These are phyloP conservation scores for Drosophila nannoptera DNA, from an alignment of 1,140 invertebrate genomes.

Conservation along the genomic window DNA sequence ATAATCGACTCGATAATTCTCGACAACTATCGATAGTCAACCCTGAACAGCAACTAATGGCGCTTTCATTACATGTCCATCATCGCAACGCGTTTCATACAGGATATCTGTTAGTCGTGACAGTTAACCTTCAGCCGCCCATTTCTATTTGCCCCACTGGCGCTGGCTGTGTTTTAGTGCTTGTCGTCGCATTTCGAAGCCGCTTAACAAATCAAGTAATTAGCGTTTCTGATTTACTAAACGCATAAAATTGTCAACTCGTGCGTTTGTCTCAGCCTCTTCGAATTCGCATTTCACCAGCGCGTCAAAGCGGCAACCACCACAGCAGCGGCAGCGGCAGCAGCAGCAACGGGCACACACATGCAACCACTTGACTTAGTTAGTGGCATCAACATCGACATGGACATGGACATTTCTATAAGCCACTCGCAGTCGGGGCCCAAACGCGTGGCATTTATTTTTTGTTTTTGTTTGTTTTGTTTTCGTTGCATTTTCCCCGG, in stretches of 20 bases:
- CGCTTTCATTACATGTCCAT: too few species aligned
- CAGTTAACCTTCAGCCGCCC: not conserved
- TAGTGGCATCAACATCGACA: slow-evolving; percentile 33
- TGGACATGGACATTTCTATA: slow-evolving; percentile 47
- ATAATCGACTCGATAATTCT: too few species aligned
- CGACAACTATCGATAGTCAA: too few species aligned
- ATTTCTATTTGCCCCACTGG: not conserved
- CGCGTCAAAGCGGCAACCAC: slow-evolving; percentile 19
- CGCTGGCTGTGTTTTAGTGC: slow-evolving; percentile 21
- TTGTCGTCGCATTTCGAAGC: slow-evolving; percentile 58
- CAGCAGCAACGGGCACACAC: slow-evolving; percentile 6
- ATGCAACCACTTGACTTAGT: slow-evolving; percentile 49
- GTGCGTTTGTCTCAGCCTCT: slow-evolving; percentile 29
- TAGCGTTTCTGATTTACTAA: slow-evolving; percentile 74
- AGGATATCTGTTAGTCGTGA: not conserved
- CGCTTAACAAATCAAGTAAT: slow-evolving; percentile 75
- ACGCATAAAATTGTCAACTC: slow-evolving; percentile 64
- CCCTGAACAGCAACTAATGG: too few species aligned
- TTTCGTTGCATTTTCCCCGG: slow-evolving; percentile 48
- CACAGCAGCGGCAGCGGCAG: not conserved
- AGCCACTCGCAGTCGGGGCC: slow-evolving; percentile 11
- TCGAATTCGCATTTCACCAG: slow-evolving; percentile 56
- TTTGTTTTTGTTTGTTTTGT: slow-evolving; percentile 17
- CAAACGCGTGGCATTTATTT: slow-evolving; percentile 29
- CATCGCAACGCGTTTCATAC: not conserved